Evolutionary conservation across 2,113 vertebrate genomes (phyloP), one percentile per base, ranked within the genome.

Genomic region (Actenoides hombroni): DNA sequence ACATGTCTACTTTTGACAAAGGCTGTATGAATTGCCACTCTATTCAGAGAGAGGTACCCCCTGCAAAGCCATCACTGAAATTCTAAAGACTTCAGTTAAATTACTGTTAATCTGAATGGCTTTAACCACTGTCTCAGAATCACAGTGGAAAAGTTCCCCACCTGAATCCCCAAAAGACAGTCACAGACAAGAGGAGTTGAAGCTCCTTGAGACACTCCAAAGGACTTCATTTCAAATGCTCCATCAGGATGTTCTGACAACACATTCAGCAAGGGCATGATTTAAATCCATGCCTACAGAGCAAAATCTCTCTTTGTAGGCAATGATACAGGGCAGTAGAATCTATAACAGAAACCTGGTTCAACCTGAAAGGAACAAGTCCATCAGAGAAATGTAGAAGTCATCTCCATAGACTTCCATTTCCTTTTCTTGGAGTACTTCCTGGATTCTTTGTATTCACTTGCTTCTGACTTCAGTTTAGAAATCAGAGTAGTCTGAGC

Each of bases 21-120:
- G 85, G 39, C 88, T 92, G 57, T 29, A 28, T n/a, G 63, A 65
- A 83, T 51, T 87, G 57, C 42, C 53, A 51, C 69, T 78, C 82
- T 76, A 19, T 65, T 86, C 60, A 94, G 54, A 37, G 56, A 2
- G 13, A 89, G 89, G 61, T 74, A 59, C 63, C 79, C 70, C 94
- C 75, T 78, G 68, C 49, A 13, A 29, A 53, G 57, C 56, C 78
- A 87, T 78, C 65, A 53, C 49, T 53, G 59, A 83, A 85, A 86
- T 86, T 92, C 80, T n/a, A 56, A 93, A 88, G 78, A 76, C 71
- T 85, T 64, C 7, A 86, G n/a, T 57, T 83, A 83, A 91, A 76
- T 79, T 85, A 84, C 44, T 4, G 4, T 79, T 76, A 75, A 92
- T 73, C 44, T 79, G 48, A 78, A 87, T n/a, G 42, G 18, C 35